Evolutionary conservation across 2,797 vertebrate genomes (phyloP).

Genomic region (Neomorphus geoffroyi): DNA sequence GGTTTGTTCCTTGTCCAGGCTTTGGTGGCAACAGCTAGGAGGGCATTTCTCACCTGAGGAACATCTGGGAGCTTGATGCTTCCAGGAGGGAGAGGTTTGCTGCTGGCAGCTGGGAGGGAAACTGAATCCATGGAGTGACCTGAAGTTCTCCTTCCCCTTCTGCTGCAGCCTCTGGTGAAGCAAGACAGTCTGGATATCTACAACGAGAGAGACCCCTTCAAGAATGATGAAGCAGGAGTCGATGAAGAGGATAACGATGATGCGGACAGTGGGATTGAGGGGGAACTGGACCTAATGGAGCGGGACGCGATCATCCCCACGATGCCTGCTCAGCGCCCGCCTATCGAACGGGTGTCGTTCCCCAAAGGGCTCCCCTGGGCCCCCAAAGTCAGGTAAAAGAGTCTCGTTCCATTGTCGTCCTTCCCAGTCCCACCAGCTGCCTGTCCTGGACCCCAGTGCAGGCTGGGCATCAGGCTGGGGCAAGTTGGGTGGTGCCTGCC

Average conservation of each 20-base stretch:
- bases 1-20: not conserved
- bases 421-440: not conserved
- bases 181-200: constrained; percentile 97
- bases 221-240: constrained; percentile 87
- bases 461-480: not conserved
- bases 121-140: not conserved
- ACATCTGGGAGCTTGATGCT: not conserved
- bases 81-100: not conserved
- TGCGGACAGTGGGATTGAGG: constrained; percentile 85
- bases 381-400: constrained; percentile 91
- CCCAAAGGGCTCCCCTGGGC: constrained; percentile 99
- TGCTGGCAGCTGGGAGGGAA: not conserved
- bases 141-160: not conserved
- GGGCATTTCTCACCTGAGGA: not conserved
- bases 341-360: constrained; percentile 87
- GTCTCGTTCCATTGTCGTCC: not conserved
- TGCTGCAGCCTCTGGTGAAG: constrained; percentile 87
- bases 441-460: not conserved
- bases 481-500: not conserved
- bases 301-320: constrained; percentile 84
- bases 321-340: constrained; percentile 75
- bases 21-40: not conserved
- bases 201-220: constrained; percentile 96
- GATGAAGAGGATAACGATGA: constrained; percentile 92
- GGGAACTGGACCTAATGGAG: constrained; percentile 91